phyloP scores from a whole-genome alignment of 2,113 vertebrate genomes.

The Hippocampus guttulatus region DNA sequence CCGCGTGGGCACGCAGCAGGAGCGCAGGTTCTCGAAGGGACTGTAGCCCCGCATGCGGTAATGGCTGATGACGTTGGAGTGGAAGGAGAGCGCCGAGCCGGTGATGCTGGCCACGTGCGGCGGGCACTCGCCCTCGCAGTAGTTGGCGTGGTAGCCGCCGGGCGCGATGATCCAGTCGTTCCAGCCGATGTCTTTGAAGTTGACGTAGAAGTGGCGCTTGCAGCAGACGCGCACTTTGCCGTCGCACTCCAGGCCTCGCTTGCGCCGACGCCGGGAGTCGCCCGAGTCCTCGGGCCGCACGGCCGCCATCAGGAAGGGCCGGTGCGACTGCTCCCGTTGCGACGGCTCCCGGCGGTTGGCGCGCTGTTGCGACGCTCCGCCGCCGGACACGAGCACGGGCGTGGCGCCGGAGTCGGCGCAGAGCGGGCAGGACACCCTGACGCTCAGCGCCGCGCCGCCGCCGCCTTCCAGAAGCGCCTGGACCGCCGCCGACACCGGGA shows the following conservation, averaged over 20 bases:
- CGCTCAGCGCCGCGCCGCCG: conserved; percentile 63
- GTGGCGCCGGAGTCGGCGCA: conserved; percentile 84
- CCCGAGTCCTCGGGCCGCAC: conserved; percentile 80
- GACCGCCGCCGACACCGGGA: conserved; percentile 81
- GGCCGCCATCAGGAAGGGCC: conserved; percentile 93
- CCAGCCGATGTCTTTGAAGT: conserved; percentile 98
- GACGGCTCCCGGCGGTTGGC: conserved; percentile 85
- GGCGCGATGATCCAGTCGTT: conserved; percentile 99
- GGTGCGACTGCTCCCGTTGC: conserved; percentile 87
- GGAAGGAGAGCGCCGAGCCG: conserved; percentile 89
- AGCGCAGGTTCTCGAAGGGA: conserved; percentile 91
- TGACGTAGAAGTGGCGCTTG: conserved; percentile 94
- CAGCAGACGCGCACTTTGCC: conserved; percentile 95
- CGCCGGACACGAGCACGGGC: conserved; percentile 69
- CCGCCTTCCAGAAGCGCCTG: conserved; percentile 76
- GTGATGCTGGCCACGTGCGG: conserved; percentile 90
- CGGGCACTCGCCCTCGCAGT: conserved; percentile 96
- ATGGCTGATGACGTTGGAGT: conserved; percentile 96
- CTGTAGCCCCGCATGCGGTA: conserved; percentile 93
- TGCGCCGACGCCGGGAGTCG: conserved; percentile 75
- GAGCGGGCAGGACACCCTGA: conserved; percentile 83
- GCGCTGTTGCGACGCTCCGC: conserved; percentile 53
- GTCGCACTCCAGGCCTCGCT: conserved; percentile 93
- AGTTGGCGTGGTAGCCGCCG: conserved; percentile 92
- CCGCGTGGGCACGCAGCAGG: conserved; percentile 93